These are phyloP conservation scores for Solea solea DNA, from an alignment of 2,113 vertebrate genomes.

Conservation along the genomic window DNA sequence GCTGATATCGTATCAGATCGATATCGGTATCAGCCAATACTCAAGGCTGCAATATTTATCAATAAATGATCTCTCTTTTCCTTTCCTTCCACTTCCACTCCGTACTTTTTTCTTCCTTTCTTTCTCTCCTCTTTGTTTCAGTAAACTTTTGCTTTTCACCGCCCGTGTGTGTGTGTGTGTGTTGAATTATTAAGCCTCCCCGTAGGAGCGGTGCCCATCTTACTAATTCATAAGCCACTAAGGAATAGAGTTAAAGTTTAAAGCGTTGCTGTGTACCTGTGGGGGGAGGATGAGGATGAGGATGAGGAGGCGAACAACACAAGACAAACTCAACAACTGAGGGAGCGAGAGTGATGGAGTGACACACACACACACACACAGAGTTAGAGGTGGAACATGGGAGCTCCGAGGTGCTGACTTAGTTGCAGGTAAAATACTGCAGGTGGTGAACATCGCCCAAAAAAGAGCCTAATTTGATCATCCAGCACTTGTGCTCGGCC, in stretches of 20 bases:
- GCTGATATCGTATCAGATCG: too few relatives aligned
- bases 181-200: conserved; percentile 88
- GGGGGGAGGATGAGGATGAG: conserved; percentile 19
- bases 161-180: conserved; percentile 39
- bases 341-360: conserved; percentile 22
- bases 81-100: conserved; percentile 65
- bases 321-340: conserved; percentile 70
- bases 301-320: conserved; percentile 47
- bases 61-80: conserved; percentile 79
- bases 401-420: conserved; percentile 15
- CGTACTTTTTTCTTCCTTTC: conserved; percentile 31
- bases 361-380: conserved; percentile 13
- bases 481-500: conserved; percentile 34
- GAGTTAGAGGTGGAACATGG: conserved; percentile 17
- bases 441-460: conserved; percentile 11
- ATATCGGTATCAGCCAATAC: too few relatives aligned
- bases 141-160: conserved; percentile 83
- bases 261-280: conserved; percentile 74
- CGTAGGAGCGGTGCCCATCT: conserved; percentile 79
- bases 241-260: conserved; percentile 85
- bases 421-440: conserved; percentile 24
- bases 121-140: conserved; percentile 74
- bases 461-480: conserved; percentile 52
- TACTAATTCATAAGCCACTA: conserved; percentile 87
- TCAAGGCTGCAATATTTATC: conserved; percentile 68